These are phyloP conservation scores for Sorex maritimensis DNA, from an alignment of 2,797 vertebrate species.

Conservation along the genomic window DNA sequence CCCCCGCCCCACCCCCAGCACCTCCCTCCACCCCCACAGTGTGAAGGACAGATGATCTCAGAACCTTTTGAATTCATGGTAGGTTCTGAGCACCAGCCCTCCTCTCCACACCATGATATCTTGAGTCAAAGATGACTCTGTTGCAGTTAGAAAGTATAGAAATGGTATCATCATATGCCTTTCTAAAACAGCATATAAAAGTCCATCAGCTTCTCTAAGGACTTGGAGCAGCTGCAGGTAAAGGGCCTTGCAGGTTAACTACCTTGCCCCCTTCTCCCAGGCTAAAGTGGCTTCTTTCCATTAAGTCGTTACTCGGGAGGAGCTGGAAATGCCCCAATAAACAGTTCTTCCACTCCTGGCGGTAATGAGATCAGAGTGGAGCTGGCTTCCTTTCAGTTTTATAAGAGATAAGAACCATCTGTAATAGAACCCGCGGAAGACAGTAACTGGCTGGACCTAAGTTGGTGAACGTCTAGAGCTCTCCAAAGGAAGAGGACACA, in stretches of 20 bases:
- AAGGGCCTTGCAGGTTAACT: neutral
- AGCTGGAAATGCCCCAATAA: neutral
- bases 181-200: conserved; percentile 45
- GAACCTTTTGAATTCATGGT: neutral
- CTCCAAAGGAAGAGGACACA: neutral
- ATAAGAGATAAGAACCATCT: neutral
- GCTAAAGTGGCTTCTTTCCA: neutral
- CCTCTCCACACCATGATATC: too few relatives aligned
- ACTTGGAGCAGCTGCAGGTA: conserved; percentile 25
- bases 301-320: neutral
- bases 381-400: conserved; percentile 7
- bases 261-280: neutral
- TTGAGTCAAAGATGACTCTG: conserved; percentile 21
- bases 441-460: neutral
- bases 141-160: conserved; percentile 42
- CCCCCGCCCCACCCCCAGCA: too few relatives aligned
- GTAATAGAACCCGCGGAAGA: neutral
- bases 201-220: conserved; percentile 10
- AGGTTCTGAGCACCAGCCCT: too few relatives aligned
- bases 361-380: neutral
- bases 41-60: neutral
- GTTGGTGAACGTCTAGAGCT: conserved; percentile 1
- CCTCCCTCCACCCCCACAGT: too few relatives aligned
- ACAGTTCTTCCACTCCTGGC: neutral
- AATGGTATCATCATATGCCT: conserved; percentile 8